These are phyloP conservation scores for Miltochrista miniata DNA, from an alignment of 2,888 invertebrate species.

Conservation along the genomic window DNA sequence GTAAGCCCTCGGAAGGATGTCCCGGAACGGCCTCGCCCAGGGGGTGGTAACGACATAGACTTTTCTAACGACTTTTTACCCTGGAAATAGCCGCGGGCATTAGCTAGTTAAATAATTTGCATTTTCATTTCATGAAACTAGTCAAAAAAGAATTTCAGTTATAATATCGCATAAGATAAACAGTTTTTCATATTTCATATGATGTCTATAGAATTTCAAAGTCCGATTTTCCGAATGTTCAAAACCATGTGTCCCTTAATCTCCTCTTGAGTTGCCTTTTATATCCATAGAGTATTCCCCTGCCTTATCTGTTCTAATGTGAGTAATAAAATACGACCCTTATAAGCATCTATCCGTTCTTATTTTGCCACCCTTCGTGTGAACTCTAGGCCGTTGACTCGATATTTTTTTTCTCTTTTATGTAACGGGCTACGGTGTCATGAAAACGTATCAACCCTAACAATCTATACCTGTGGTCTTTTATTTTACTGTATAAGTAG, in stretches of 20 bases:
- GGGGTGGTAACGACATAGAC: too few relatives aligned
- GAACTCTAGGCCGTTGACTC: slow-evolving; percentile 58
- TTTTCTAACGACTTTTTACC: too few relatives aligned
- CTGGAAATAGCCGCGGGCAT: too few relatives aligned
- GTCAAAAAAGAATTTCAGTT: too few relatives aligned
- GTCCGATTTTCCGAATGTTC: too few relatives aligned
- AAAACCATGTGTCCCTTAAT: neutral
- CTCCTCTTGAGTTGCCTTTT: slow-evolving; percentile 16
- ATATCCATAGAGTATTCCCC: slow-evolving; percentile 34
- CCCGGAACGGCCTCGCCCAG: too few relatives aligned
- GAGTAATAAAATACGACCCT: slow-evolving; percentile 51
- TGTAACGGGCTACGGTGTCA: slow-evolving; percentile 32
- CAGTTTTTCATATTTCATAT: too few relatives aligned
- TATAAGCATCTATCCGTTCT: slow-evolving; percentile 47
- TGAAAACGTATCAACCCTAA: slow-evolving; percentile 39
- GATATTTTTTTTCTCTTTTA: slow-evolving; percentile 43
- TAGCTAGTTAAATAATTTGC: too few relatives aligned
- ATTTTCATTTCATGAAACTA: too few relatives aligned
- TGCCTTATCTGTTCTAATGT: slow-evolving; percentile 47
- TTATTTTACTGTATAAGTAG: slow-evolving; percentile 14
- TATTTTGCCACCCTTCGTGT: slow-evolving; percentile 54
- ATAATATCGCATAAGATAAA: too few relatives aligned
- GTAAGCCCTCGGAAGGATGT: too few relatives aligned
- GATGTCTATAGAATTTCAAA: too few relatives aligned
- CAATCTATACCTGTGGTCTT: slow-evolving; percentile 43